Evolutionary conservation across 2,797 vertebrate species (phyloP), one percentile per base, ranked within the genome.

Genomic region (Diceros bicornis): DNA sequence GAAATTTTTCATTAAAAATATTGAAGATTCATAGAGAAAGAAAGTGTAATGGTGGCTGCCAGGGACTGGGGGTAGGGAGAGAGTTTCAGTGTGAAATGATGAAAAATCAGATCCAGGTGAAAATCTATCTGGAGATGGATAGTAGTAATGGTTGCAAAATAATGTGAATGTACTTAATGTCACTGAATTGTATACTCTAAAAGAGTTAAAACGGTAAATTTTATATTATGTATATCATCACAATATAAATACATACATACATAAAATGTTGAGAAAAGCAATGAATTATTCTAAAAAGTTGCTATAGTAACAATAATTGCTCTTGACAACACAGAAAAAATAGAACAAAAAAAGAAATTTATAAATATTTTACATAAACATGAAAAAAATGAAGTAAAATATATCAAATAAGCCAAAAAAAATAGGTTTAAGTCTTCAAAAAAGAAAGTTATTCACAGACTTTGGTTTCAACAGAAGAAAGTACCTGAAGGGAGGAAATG

Each of bases 1-100:
- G 18, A 91, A 89, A 27, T 1, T 89, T 62, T 93, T 86, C 44
- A 90, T 90, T 90, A 55, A 47, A 94, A 89, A 79, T 79, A 52
- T 29, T 27, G 29, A n/a, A 7, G 34, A 47, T 90, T 61, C 69
- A 61, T 13, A 77, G 37, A 75, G 77, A 47, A 50, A 84, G 47
- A 20, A 62, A 34, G 21, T 13, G 7, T 34, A 32, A 61, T n/a
- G 11, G 13, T 74, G 72, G 27, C 21, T 61, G 34, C 61, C 71
- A 74, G 66, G 23, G 27, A 55, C 23, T 29, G 29, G 18, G 27
- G 4, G 4, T 52, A 52, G 13, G 50, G 50, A 52, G 3, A 85
- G 44, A 82, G 50, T 71, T 84, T 93, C 44, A 20, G 10, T 50
- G 47, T 32, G n/a, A 34, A 52, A 59, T 50, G 44, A 55, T 69